Conservation (phyloP, 2,113 vertebrate genomes). For the Gracilinanus agilis region DNA sequence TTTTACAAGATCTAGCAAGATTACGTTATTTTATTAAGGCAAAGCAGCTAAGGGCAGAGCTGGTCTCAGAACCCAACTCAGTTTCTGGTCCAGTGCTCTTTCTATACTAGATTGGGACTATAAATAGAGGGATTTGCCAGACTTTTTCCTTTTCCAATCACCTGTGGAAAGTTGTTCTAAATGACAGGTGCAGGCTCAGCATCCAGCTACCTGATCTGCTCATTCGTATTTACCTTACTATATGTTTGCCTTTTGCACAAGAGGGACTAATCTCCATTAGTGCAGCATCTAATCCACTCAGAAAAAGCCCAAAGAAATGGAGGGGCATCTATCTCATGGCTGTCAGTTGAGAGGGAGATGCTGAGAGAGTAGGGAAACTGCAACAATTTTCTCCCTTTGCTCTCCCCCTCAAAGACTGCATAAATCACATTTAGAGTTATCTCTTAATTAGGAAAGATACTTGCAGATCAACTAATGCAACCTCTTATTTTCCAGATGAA, state of each 20-base stretch:
- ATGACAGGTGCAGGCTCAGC: slow-evolving; percentile 72
- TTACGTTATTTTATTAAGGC: slow-evolving; percentile 19
- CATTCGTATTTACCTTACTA: slow-evolving; percentile 67
- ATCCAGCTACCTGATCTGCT: slow-evolving; percentile 25
- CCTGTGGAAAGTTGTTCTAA: slow-evolving; percentile 57
- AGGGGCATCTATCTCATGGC: slow-evolving; percentile 46
- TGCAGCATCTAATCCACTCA: slow-evolving; percentile 62
- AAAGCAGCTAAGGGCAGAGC: slow-evolving; percentile 60
- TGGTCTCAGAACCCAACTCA: slow-evolving; percentile 44
- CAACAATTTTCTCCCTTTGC: background rate
- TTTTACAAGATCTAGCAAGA: slow-evolving; percentile 4
- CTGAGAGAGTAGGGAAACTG: background rate
- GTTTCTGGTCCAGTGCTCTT: slow-evolving; percentile 49
- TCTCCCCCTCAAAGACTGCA: background rate
- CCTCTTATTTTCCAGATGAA: background rate
- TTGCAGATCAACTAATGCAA: background rate
- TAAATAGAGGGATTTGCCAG: slow-evolving; percentile 71
- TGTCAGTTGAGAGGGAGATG: background rate
- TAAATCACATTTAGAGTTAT: background rate
- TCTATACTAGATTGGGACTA: slow-evolving; percentile 52
- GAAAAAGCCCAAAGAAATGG: slow-evolving; percentile 60
- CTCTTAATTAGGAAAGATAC: background rate
- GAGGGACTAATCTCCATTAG: slow-evolving; percentile 64
- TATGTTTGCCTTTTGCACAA: slow-evolving; percentile 67
- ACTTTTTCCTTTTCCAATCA: slow-evolving; percentile 55